A percentile compares a stretch with the other conserved stretches of the same genome.
Conservation (phyloP, 2,888 invertebrate genomes). For the Cheilosia vulpina region DNA sequence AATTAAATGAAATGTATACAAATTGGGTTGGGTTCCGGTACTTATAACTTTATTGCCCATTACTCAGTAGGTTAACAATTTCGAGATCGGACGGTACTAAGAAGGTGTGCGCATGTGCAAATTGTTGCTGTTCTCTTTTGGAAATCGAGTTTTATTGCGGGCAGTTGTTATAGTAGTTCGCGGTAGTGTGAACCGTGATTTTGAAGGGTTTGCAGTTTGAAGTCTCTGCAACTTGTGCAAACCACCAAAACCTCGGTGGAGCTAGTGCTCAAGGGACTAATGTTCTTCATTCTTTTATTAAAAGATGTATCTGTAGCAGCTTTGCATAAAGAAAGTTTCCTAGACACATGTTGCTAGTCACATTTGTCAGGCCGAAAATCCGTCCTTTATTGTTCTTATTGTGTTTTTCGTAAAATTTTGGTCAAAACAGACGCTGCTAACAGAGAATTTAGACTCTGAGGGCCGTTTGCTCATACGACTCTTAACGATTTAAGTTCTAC, state of each 20-base stretch:
- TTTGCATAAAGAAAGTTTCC: too few relatives aligned
- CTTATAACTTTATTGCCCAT: constrained; percentile 39
- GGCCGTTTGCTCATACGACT: too few relatives aligned
- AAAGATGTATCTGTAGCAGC: neutral
- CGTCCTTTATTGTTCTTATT: too few relatives aligned
- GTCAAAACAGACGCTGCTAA: too few relatives aligned
- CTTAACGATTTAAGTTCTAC: too few relatives aligned
- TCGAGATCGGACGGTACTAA: constrained; percentile 1
- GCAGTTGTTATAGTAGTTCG: neutral
- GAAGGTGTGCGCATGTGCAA: constrained; percentile 17
- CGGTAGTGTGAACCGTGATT: neutral
- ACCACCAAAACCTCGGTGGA: too few relatives aligned
- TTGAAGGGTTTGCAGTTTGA: neutral
- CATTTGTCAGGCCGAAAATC: too few relatives aligned
- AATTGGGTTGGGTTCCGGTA: constrained; percentile 49
- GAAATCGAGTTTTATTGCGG: neutral
- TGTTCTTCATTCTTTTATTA: too few relatives aligned
- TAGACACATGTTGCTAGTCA: neutral
- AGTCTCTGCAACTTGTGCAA: neutral
- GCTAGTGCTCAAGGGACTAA: too few relatives aligned
- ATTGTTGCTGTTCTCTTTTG: neutral
- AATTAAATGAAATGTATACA: constrained; percentile 44
- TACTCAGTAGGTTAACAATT: constrained; percentile 31
- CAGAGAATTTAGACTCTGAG: too few relatives aligned
- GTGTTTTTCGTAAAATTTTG: neutral